phyloP scores from a whole-genome alignment of 2,113 vertebrate species.

The Hemicordylus capensis region DNA sequence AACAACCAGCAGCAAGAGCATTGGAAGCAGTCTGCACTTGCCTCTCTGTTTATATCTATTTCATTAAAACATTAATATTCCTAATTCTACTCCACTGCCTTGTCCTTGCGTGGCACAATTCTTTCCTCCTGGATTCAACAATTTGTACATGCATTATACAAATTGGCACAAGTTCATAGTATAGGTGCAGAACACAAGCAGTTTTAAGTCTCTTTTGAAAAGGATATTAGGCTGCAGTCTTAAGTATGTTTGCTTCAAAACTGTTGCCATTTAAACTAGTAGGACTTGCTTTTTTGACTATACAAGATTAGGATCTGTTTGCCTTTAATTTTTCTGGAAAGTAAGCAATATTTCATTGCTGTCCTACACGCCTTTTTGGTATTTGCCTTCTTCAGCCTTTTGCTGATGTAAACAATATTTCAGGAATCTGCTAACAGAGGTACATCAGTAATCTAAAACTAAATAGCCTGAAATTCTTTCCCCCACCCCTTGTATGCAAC shows the following conservation, averaged over 20 bases:
- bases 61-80: too few species aligned
- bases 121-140: too few species aligned
- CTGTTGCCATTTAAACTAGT: not conserved
- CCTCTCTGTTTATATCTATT: too few species aligned
- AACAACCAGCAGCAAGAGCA: too few species aligned
- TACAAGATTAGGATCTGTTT: not conserved
- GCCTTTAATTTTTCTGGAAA: not conserved
- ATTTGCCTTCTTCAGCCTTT: not conserved
- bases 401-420: conserved; percentile 1
- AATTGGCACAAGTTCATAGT: too few species aligned
- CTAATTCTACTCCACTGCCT: too few species aligned
- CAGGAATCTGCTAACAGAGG: not conserved
- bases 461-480: conserved; percentile 4
- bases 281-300: too few species aligned
- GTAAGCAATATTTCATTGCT: not conserved
- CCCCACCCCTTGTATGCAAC: not conserved
- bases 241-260: not conserved
- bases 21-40: too few species aligned
- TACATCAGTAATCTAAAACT: not conserved
- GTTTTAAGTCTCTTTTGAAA: not conserved
- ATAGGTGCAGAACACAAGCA: too few species aligned
- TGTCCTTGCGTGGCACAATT: too few species aligned
- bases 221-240: not conserved
- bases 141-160: too few species aligned
- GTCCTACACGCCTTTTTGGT: not conserved